Conservation (phyloP, 2,797 vertebrate genomes). For the Sebastes itinus region DNA sequence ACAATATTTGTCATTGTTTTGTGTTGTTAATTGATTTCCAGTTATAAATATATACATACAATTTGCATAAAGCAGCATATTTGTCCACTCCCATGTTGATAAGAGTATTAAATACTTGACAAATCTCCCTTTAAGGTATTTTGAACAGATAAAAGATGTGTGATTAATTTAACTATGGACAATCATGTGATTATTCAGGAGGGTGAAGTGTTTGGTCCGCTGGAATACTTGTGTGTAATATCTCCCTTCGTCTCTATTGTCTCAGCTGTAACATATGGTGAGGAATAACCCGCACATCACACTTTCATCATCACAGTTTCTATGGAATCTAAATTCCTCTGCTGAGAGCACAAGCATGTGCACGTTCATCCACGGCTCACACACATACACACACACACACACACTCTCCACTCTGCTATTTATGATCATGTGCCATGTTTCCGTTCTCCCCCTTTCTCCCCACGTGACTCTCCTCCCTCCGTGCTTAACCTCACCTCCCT, state of each 20-base stretch:
- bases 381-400: slow-evolving; percentile 37
- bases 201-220: background rate
- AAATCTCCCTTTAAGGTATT: too few species aligned
- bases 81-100: too few species aligned
- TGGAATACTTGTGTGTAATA: background rate
- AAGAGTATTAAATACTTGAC: too few species aligned
- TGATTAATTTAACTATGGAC: too few species aligned
- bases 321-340: slow-evolving; percentile 59
- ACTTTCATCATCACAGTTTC: slow-evolving; percentile 56
- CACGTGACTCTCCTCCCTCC: slow-evolving; percentile 58
- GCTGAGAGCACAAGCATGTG: slow-evolving; percentile 33
- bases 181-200: too few species aligned
- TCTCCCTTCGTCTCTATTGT: slow-evolving; percentile 5
- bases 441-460: slow-evolving; percentile 45
- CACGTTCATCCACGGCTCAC: slow-evolving; percentile 32
- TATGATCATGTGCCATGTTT: slow-evolving; percentile 75
- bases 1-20: too few species aligned
- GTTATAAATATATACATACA: too few species aligned
- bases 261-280: slow-evolving; percentile 28
- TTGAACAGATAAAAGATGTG: too few species aligned
- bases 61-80: too few species aligned
- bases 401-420: slow-evolving; percentile 47
- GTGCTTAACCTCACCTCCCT: slow-evolving; percentile 57
- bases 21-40: too few species aligned
- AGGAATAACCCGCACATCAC: slow-evolving; percentile 15